Evolutionary conservation across 2,797 vertebrate genomes (phyloP).

Genomic region (Holocentrus rufus): DNA sequence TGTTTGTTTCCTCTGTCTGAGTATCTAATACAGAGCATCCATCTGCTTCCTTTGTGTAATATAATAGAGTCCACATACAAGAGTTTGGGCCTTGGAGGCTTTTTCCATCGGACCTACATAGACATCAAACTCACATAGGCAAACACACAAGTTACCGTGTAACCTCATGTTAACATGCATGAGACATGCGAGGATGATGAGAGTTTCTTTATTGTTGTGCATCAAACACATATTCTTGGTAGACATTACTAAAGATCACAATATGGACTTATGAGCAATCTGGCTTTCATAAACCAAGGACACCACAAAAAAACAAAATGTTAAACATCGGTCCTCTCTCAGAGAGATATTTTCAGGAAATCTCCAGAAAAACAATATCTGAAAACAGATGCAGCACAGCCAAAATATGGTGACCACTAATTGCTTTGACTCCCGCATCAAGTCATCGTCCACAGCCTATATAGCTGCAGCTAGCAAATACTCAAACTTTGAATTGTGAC

Average conservation of each 20-base stretch:
- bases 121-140: conserved; percentile 33
- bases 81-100: conserved; percentile 43
- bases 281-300: not conserved
- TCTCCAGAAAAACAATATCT: not conserved
- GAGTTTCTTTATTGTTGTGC: conserved; percentile 13
- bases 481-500: not conserved
- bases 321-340: conserved; percentile 5
- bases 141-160: conserved; percentile 47
- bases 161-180: conserved; percentile 42
- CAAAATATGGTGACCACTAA: too few relatives aligned
- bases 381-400: not conserved
- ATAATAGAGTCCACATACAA: conserved; percentile 55
- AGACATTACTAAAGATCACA: not conserved
- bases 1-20: conserved; percentile 56
- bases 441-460: not conserved
- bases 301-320: not conserved
- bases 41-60: conserved; percentile 67
- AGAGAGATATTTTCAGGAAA: too few relatives aligned
- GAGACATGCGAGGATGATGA: conserved; percentile 15
- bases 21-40: conserved; percentile 55
- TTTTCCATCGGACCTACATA: conserved; percentile 41
- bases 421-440: not conserved
- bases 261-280: not conserved
- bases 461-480: not conserved
- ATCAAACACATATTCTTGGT: conserved; percentile 29